A percentile compares a stretch with the other conserved stretches of the same genome.
Conservation (phyloP, 2,797 vertebrate genomes). For the Gallinago nigripennis region DNA sequence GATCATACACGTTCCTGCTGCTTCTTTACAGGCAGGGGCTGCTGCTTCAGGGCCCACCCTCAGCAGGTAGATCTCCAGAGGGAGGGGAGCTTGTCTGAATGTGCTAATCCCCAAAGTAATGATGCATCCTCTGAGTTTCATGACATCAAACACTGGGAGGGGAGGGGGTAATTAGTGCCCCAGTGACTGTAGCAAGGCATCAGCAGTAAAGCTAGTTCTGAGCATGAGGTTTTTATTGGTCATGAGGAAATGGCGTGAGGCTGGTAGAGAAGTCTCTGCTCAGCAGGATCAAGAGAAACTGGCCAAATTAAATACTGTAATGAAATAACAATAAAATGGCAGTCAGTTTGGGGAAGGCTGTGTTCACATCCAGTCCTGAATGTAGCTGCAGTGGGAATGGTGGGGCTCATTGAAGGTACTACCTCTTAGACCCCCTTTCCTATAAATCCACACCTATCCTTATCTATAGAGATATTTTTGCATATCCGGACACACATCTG, state of each 20-base stretch:
- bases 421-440: not conserved
- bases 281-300: not conserved
- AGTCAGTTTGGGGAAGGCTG: not conserved
- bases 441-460: not conserved
- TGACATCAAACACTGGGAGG: slow-evolving; percentile 54
- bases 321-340: not conserved
- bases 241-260: slow-evolving; percentile 5
- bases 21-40: not conserved
- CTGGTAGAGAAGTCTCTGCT: not conserved
- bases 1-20: not conserved
- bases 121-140: slow-evolving; percentile 18
- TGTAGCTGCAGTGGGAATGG: not conserved
- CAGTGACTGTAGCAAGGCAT: not conserved
- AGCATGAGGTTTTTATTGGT: not conserved
- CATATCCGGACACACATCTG: not conserved
- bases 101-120: slow-evolving; percentile 37
- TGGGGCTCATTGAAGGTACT: not conserved
- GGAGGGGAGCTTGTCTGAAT: not conserved
- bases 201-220: not conserved
- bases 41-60: not conserved
- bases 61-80: not conserved
- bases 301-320: not conserved
- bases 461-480: not conserved
- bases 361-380: not conserved
- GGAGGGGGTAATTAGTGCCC: slow-evolving; percentile 25